A percentile compares a stretch with the other conserved stretches of the same genome.
These are phyloP conservation scores for Phodopus roborovskii DNA, from an alignment of 2,113 vertebrate genomes.

Conservation along the genomic window DNA sequence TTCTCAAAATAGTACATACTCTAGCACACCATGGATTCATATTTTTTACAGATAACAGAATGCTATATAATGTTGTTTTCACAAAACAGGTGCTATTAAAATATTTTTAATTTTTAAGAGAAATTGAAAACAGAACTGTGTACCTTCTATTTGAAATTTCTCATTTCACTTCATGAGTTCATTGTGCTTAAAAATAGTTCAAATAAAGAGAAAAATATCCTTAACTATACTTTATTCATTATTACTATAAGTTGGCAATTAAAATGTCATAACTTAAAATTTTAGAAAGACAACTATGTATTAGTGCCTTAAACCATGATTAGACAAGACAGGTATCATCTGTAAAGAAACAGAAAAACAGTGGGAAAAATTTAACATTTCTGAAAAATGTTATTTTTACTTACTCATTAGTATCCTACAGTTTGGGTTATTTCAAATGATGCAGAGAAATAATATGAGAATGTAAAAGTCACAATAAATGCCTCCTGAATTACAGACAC, in stretches of 20 bases:
- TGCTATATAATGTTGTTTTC: constrained; percentile 11
- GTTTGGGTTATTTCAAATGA: background rate
- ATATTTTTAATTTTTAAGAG: background rate
- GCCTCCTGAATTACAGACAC: background rate
- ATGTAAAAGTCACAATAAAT: constrained; percentile 32
- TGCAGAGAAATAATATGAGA: background rate
- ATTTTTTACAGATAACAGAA: background rate
- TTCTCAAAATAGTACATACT: background rate
- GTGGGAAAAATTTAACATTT: background rate
- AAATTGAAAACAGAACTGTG: background rate
- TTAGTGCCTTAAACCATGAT: background rate
- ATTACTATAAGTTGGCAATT: background rate
- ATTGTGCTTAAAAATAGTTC: background rate
- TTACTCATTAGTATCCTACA: background rate
- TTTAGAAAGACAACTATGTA: background rate
- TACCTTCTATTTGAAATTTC: background rate
- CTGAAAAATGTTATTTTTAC: background rate
- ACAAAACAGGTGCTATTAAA: background rate
- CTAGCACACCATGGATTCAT: background rate
- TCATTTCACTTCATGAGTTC: constrained; percentile 10
- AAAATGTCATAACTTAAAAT: constrained; percentile 28
- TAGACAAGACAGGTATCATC: background rate
- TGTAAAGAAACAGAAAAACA: background rate
- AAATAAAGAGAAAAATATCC: background rate
- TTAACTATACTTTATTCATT: background rate